These are phyloP conservation scores for Smittia aterrima DNA, from an alignment of 2,888 invertebrate species.

Conservation along the genomic window DNA sequence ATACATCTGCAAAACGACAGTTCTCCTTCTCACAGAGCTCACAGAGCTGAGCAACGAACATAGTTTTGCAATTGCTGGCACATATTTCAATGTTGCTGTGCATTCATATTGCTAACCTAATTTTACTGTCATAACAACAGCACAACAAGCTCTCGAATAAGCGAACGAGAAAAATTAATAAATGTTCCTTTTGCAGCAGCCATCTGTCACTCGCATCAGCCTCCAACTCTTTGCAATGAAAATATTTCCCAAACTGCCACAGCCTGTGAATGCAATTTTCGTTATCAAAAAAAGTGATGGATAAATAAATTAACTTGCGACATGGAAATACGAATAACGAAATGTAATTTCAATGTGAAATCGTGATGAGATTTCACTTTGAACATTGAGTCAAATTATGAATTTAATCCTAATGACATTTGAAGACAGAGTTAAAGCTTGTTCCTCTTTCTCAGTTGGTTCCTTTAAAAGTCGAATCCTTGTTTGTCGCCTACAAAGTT, in stretches of 20 bases:
- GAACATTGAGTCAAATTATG: no score
- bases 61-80: conserved; percentile 18
- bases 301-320: conserved; percentile 20
- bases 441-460: no score
- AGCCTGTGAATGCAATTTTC: not conserved
- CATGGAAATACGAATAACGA: no score
- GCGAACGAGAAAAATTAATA: conserved; percentile 30
- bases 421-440: no score
- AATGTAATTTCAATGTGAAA: no score
- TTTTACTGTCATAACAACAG: conserved; percentile 28
- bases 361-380: no score
- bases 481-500: no score
- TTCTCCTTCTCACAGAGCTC: no score
- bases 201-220: conserved; percentile 23
- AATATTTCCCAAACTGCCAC: not conserved
- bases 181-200: conserved; percentile 12
- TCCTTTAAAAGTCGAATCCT: no score
- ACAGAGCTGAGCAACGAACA: not conserved
- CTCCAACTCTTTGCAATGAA: not conserved
- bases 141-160: conserved; percentile 1
- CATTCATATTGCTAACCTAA: conserved; percentile 32
- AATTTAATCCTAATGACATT: no score
- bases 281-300: conserved; percentile 15
- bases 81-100: conserved; percentile 19
- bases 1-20: not conserved